These are phyloP conservation scores for Zaprionus obscuricornis DNA, from an alignment of 2,888 invertebrate species.

Conservation along the genomic window DNA sequence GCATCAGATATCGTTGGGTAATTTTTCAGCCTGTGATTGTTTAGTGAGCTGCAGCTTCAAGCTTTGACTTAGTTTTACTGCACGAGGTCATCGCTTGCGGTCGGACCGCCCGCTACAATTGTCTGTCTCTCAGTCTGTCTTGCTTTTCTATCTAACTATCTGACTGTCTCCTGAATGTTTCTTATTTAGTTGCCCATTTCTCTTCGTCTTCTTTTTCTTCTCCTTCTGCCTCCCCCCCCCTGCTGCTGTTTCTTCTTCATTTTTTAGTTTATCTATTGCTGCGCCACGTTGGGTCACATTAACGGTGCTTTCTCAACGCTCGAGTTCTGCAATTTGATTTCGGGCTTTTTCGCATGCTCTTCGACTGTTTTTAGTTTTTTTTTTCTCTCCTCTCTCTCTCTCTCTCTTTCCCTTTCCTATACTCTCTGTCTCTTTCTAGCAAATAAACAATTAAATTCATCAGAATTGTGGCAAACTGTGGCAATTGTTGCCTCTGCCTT, in stretches of 20 bases:
- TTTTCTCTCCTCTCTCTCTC: too few relatives aligned
- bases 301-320: slow-evolving; percentile 74
- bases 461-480: slow-evolving; percentile 55
- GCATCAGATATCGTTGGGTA: slow-evolving; percentile 40
- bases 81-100: slow-evolving; percentile 75
- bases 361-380: neutral
- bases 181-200: slow-evolving; percentile 51
- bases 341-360: slow-evolving; percentile 36
- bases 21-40: slow-evolving; percentile 63
- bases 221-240: neutral
- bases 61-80: slow-evolving; percentile 70
- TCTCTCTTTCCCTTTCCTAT: too few relatives aligned
- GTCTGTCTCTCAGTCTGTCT: slow-evolving; percentile 30
- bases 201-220: slow-evolving; percentile 50
- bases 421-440: too few relatives aligned
- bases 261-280: too few relatives aligned
- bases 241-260: slow-evolving; percentile 33
- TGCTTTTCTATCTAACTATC: slow-evolving; percentile 29
- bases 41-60: slow-evolving; percentile 31
- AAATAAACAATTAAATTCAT: slow-evolving; percentile 72
- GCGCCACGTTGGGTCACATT: slow-evolving; percentile 76
- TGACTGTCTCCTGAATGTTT: slow-evolving; percentile 55
- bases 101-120: slow-evolving; percentile 47
- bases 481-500: slow-evolving; percentile 52
- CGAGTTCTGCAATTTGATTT: slow-evolving; percentile 75